phyloP scores from a whole-genome alignment of 2,113 vertebrate genomes.

The Odobenus rosmarus region DNA sequence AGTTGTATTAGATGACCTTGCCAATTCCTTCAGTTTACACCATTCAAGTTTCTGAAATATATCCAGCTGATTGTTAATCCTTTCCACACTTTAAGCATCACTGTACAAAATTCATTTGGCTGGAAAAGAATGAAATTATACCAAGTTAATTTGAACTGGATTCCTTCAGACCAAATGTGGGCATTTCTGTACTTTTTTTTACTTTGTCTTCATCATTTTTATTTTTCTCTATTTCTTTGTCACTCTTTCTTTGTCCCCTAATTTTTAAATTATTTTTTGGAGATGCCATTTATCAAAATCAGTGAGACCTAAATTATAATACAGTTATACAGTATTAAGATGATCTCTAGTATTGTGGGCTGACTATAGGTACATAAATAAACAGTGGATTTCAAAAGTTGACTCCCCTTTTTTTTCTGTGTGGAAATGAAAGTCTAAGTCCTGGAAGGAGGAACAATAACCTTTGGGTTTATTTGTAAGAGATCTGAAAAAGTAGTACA shows the following conservation, averaged over 20 bases:
- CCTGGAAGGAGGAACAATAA: not conserved
- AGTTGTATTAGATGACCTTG: constrained; percentile 58
- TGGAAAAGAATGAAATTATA: constrained; percentile 42
- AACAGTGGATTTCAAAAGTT: constrained; percentile 3
- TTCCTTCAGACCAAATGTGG: not conserved
- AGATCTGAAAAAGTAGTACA: not conserved
- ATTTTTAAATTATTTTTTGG: constrained; percentile 43
- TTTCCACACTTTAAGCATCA: constrained; percentile 31
- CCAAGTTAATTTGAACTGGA: not conserved
- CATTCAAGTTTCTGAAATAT: constrained; percentile 47
- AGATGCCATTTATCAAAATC: constrained; percentile 2
- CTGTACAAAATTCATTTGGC: constrained; percentile 47
- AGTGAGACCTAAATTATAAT: not conserved
- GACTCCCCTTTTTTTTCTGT: not conserved
- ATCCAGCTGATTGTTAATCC: constrained; percentile 56
- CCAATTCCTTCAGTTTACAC: not conserved
- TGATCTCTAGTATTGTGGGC: not conserved
- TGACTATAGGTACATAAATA: constrained; percentile 17
- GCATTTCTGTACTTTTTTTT: not conserved
- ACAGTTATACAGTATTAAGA: not conserved
- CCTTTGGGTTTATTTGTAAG: constrained; percentile 1
- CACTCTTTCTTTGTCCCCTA: not conserved
- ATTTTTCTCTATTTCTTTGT: constrained; percentile 46
- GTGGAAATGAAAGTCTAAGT: constrained; percentile 35
- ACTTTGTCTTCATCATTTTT: constrained; percentile 28